Evolutionary conservation across 1,140 invertebrate species (phyloP).

Genomic region (Bombus difficillimus): DNA sequence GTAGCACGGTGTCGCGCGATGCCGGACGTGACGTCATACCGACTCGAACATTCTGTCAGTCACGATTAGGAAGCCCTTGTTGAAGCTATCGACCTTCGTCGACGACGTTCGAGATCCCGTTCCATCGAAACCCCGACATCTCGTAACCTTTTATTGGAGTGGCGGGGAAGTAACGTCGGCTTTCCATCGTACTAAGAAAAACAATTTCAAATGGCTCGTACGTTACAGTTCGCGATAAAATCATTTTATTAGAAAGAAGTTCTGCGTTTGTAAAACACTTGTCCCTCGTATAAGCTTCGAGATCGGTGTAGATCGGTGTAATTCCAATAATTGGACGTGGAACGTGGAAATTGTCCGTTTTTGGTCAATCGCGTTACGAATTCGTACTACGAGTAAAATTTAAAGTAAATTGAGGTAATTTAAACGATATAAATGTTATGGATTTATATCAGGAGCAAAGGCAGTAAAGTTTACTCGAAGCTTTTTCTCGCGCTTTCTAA

Average conservation of each 20-base stretch:
- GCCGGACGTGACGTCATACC: constrained; percentile 54
- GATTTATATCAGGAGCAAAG: too few relatives aligned
- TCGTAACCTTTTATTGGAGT: constrained; percentile 27
- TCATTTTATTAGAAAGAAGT: background rate
- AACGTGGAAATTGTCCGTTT: background rate
- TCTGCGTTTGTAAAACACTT: background rate
- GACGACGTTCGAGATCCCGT: background rate
- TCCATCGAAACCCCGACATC: background rate
- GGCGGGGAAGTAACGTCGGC: background rate
- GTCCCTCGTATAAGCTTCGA: background rate
- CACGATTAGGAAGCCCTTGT: constrained; percentile 54
- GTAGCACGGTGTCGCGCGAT: constrained; percentile 27
- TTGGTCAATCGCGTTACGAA: background rate
- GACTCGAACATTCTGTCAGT: constrained; percentile 52
- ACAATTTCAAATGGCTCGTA: background rate
- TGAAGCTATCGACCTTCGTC: constrained; percentile 37
- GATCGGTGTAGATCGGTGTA: background rate
- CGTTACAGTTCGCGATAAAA: background rate
- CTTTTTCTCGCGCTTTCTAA: too few relatives aligned
- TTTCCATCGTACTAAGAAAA: background rate
- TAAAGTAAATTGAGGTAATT: too few relatives aligned
- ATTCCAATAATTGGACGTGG: background rate
- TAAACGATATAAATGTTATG: too few relatives aligned
- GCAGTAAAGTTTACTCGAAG: too few relatives aligned
- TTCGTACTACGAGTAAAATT: background rate